Conservation (phyloP, 2,888 invertebrate genomes). For the Aphidoletes aphidimyza region DNA sequence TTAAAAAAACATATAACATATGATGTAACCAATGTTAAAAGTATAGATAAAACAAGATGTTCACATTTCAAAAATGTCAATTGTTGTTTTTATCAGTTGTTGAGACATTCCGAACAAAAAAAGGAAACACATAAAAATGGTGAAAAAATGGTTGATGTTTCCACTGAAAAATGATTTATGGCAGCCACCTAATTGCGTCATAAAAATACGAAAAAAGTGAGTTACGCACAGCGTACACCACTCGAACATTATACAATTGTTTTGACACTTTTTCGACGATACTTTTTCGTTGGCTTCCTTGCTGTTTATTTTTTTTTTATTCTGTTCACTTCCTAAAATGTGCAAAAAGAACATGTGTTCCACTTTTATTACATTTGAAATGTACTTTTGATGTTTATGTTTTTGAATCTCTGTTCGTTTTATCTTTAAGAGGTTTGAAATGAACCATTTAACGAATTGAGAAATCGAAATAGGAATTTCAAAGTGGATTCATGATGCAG, state of each 20-base stretch:
- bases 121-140: conserved; percentile 43
- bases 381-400: too few relatives aligned
- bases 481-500: too few relatives aligned
- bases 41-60: not conserved
- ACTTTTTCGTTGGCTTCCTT: conserved; percentile 7
- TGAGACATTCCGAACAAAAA: not conserved
- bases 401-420: too few relatives aligned
- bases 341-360: conserved; percentile 4
- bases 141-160: too few relatives aligned
- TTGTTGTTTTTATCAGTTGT: conserved; percentile 41
- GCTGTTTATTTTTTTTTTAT: not conserved
- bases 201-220: conserved; percentile 11
- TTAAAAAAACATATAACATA: not conserved
- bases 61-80: conserved; percentile 38
- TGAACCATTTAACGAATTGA: too few relatives aligned
- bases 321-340: not conserved
- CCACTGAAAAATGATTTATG: conserved; percentile 31
- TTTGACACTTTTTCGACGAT: conserved; percentile 26
- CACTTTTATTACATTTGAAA: not conserved
- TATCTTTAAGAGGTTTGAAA: too few relatives aligned
- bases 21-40: too few relatives aligned
- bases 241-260: too few relatives aligned
- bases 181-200: conserved; percentile 36
- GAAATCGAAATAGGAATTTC: too few relatives aligned
- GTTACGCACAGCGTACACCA: not conserved